Evolutionary conservation across 2,113 vertebrate species (phyloP).

Genomic region (Mola mola): DNA sequence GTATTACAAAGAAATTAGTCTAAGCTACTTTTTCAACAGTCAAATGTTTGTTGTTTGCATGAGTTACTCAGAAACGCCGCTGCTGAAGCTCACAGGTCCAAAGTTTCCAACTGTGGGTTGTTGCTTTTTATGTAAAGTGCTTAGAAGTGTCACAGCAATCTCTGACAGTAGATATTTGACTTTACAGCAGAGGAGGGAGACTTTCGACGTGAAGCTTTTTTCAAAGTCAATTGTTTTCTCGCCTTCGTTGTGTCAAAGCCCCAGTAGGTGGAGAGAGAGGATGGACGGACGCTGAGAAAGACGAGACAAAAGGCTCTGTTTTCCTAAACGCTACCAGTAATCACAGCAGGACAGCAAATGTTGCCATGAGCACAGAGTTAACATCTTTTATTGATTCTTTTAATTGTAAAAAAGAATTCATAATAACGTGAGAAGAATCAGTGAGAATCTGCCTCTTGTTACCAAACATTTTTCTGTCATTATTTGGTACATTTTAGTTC

Average conservation of each 20-base stretch:
- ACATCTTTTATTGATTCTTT: conserved; percentile 27
- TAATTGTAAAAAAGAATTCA: conserved; percentile 10
- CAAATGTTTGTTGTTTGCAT: too few species aligned
- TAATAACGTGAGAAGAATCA: conserved; percentile 1
- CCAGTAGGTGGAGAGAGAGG: conserved; percentile 19
- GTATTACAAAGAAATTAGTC: too few species aligned
- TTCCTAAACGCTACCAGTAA: conserved; percentile 13
- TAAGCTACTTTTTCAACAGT: too few species aligned
- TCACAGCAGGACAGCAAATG: conserved; percentile 30
- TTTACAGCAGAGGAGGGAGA: conserved; percentile 17
- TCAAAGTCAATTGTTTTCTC: too few species aligned
- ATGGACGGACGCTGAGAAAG: background rate
- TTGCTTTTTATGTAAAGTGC: conserved; percentile 12
- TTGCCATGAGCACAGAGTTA: conserved; percentile 15
- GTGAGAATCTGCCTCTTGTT: too few species aligned
- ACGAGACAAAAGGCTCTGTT: conserved; percentile 2
- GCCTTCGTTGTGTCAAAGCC: conserved; percentile 4
- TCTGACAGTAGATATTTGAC: conserved; percentile 25
- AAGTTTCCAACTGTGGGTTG: background rate
- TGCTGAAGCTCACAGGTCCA: background rate
- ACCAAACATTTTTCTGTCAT: conserved; percentile 11
- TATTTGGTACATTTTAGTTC: background rate
- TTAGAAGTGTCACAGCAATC: conserved; percentile 23
- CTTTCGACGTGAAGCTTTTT: conserved; percentile 22
- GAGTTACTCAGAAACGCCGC: background rate